Conservation (phyloP, 2,888 invertebrate genomes). For the Drosophila testacea region DNA sequence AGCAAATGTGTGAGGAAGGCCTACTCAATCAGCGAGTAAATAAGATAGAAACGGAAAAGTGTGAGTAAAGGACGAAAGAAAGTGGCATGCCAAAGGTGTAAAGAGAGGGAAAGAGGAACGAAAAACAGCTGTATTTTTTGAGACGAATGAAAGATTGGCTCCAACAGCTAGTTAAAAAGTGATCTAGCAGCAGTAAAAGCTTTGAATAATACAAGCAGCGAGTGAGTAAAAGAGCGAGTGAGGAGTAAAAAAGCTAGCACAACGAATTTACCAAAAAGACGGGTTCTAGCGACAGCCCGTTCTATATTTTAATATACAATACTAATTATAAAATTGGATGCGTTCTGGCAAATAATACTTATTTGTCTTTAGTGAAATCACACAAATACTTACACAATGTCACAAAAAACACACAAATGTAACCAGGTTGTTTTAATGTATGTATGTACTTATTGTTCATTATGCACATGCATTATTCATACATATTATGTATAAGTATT, state of each 20-base stretch:
- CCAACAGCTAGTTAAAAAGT: too few relatives aligned
- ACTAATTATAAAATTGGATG: neutral
- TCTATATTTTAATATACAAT: slow-evolving; percentile 20
- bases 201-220: neutral
- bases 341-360: slow-evolving; percentile 1
- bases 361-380: slow-evolving; percentile 7
- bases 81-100: too few relatives aligned
- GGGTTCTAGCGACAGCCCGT: slow-evolving; percentile 16
- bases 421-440: slow-evolving; percentile 69
- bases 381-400: neutral
- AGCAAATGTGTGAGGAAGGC: slow-evolving; percentile 89
- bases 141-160: too few relatives aligned
- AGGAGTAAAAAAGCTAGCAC: slow-evolving; percentile 42
- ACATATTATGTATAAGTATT: slow-evolving; percentile 36
- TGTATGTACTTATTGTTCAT: slow-evolving; percentile 49
- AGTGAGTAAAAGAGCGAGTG: slow-evolving; percentile 3
- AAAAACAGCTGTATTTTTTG: too few relatives aligned
- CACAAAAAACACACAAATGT: slow-evolving; percentile 29
- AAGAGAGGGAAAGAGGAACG: too few relatives aligned
- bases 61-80: neutral
- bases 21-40: slow-evolving; percentile 87
- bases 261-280: slow-evolving; percentile 68
- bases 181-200: too few relatives aligned
- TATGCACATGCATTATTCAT: slow-evolving; percentile 28
- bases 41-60: neutral